Evolutionary conservation across 2,888 invertebrate genomes (phyloP), one percentile per base, ranked within the genome.

Genomic region (Thera obeliscata): DNA sequence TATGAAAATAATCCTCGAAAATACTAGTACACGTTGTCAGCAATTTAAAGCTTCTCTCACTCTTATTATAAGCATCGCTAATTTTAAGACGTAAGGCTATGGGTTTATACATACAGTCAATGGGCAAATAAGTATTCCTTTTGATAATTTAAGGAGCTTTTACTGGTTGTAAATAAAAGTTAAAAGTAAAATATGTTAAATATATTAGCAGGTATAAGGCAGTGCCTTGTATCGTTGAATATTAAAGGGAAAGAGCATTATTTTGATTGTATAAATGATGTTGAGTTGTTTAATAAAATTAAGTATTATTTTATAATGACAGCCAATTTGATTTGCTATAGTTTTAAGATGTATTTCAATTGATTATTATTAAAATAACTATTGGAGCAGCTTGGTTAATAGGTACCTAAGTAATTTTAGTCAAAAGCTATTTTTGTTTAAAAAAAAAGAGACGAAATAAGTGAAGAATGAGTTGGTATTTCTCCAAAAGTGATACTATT

Each of bases 401-500:
- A 22, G 22, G 22, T 22, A 22, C 22, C 22, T 22, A 22, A 38
- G 38, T 38, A 38, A 6, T 38, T 5, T 38, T 38, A 5, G 3
- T 38, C 38, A 3, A 38, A 38, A 38, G 3, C 38, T 38, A 5
- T 38, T 38, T 38, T 38, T 38, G 38, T 6, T 1, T 38, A 1
- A 38, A 22, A 22, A 22, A 22, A 22, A 22, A 22, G 22, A 22
- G 1, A 22, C 22, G 22, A 22, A 22, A 22, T 22, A 22, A 22
- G 22, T 4, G 5, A 38, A 61, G 7, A 57, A 52, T 57, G 35
- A 61, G 41, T 78, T 76, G 73, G 77, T 76, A 74, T 70, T 74
- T 71, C 77, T 68, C 64, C 76, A 77, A 85, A 88, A 86, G 90
- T 90, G 90, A 89, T 90, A 89, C 81, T 90, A 90, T 83, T 78